Percentiles rank a stretch among this genome's conserved stretches.
phyloP scores from a whole-genome alignment of 2,113 vertebrate species.

The Lophius piscatorius region DNA sequence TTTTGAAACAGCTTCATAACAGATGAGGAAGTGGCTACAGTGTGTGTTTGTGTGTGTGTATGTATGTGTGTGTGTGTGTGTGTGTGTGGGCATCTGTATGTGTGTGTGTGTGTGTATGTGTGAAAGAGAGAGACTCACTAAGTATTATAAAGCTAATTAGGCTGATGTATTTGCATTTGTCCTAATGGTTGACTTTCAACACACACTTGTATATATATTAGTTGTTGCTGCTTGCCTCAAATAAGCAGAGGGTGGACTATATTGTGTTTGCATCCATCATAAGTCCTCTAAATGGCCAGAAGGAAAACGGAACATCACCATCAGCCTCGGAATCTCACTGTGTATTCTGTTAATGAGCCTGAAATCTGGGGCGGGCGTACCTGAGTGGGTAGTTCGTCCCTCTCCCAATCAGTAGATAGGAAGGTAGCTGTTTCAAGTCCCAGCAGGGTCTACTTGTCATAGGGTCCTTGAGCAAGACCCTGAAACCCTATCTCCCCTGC shows the following conservation, averaged over 20 bases:
- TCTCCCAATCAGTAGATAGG: too few relatives aligned
- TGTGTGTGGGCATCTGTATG: too few relatives aligned
- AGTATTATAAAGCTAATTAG: constrained; percentile 46
- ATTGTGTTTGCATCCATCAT: constrained; percentile 3
- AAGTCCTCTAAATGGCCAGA: neutral
- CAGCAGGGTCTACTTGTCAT: too few relatives aligned
- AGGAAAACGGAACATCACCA: neutral
- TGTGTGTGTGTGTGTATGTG: too few relatives aligned
- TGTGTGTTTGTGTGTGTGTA: too few relatives aligned
- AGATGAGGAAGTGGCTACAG: constrained; percentile 33
- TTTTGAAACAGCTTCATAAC: constrained; percentile 40
- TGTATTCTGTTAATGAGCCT: neutral
- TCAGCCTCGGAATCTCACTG: neutral
- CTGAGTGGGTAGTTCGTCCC: too few relatives aligned
- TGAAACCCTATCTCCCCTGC: too few relatives aligned
- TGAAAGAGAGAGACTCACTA: constrained; percentile 14
- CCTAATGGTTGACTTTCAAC: constrained; percentile 5
- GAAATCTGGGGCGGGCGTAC: too few relatives aligned
- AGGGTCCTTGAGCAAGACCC: too few relatives aligned
- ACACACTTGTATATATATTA: neutral
- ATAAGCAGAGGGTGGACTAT: neutral
- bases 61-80: too few relatives aligned
- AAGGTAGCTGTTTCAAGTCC: too few relatives aligned
- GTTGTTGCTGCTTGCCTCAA: neutral
- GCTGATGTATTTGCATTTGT: constrained; percentile 30